phyloP scores from a whole-genome alignment of 1,140 invertebrate species.

The Drosophila malerkotliana region DNA sequence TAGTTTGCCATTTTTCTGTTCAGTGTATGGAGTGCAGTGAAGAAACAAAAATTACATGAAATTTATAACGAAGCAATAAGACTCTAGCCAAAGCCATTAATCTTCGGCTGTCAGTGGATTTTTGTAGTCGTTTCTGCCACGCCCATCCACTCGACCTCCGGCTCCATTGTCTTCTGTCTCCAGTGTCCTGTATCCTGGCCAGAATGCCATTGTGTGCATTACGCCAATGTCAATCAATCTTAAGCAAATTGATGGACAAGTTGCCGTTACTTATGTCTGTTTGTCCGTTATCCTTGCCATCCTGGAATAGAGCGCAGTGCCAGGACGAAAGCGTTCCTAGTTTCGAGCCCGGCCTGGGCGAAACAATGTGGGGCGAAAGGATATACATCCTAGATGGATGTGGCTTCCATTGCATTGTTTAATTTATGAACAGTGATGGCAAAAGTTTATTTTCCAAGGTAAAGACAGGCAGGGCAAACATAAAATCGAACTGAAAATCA shows the following conservation, averaged over 20 bases:
- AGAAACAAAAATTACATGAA: slow-evolving; percentile 51
- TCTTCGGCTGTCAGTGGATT: slow-evolving; percentile 72
- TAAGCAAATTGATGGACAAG: slow-evolving; percentile 82
- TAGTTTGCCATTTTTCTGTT: slow-evolving; percentile 1
- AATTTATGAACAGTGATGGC: slow-evolving; percentile 59
- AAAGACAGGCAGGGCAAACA: background rate
- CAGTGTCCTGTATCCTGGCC: slow-evolving; percentile 1
- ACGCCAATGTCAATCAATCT: slow-evolving; percentile 81
- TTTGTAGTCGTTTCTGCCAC: slow-evolving; percentile 19
- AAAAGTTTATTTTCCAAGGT: slow-evolving; percentile 1
- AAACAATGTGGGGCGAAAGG: background rate
- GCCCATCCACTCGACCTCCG: background rate
- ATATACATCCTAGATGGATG: slow-evolving; percentile 34
- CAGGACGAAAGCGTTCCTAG: slow-evolving; percentile 11
- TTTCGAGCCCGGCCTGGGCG: slow-evolving; percentile 17
- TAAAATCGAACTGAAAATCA: background rate
- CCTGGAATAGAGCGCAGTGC: slow-evolving; percentile 18
- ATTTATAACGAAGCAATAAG: slow-evolving; percentile 66
- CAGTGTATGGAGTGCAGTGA: slow-evolving; percentile 39
- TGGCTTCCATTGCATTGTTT: slow-evolving; percentile 42
- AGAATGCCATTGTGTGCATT: slow-evolving; percentile 79
- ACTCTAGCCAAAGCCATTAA: slow-evolving; percentile 68
- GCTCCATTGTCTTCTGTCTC: no score
- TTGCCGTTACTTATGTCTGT: slow-evolving; percentile 69
- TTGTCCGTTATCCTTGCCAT: slow-evolving; percentile 24